Evolutionary conservation across 2,797 vertebrate species (phyloP).

Genomic region (Gephyroberyx darwinii): DNA sequence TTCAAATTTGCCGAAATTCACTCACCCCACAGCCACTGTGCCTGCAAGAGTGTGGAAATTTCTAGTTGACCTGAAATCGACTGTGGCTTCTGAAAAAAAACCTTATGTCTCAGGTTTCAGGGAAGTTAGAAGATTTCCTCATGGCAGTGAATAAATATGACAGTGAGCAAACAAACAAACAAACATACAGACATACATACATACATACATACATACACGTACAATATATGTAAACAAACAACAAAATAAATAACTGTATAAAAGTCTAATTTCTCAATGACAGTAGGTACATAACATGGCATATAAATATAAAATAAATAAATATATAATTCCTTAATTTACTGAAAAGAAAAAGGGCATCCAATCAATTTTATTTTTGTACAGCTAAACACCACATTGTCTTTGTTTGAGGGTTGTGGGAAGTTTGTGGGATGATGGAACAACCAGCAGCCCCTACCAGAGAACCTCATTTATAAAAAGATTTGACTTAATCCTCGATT

Average conservation of each 20-base stretch:
- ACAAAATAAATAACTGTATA: neutral
- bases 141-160: constrained; percentile 6
- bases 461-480: neutral
- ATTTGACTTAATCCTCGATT: no score
- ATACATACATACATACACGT: constrained; percentile 2
- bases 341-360: no score
- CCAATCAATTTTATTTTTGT: no score
- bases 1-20: constrained; percentile 23
- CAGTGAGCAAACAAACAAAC: constrained; percentile 15
- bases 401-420: no score
- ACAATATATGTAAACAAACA: constrained; percentile 1
- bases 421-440: no score
- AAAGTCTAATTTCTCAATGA: no score
- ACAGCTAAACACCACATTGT: no score
- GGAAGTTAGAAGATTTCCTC: constrained; percentile 7
- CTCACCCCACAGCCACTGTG: constrained; percentile 2
- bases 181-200: neutral
- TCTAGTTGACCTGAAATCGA: constrained; percentile 35
- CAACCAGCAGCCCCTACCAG: no score
- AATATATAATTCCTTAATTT: no score
- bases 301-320: no score
- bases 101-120: constrained; percentile 27
- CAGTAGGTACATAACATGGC: no score
- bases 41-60: constrained; percentile 11
- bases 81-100: constrained; percentile 38